phyloP scores from a whole-genome alignment of 1,140 invertebrate genomes.

The Diachasmimorpha longicaudata region DNA sequence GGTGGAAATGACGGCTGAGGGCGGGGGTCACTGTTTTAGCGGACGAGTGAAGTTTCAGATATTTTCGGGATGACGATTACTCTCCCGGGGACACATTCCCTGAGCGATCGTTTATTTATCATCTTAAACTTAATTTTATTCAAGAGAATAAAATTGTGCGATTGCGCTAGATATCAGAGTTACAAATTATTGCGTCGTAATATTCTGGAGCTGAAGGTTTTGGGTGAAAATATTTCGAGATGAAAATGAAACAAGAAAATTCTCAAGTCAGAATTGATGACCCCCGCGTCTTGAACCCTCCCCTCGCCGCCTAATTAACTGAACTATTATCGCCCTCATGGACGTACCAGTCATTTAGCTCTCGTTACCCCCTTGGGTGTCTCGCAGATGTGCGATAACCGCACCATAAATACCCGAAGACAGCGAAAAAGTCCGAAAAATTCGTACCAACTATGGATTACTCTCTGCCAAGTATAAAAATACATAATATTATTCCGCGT shows the following conservation, averaged over 20 bases:
- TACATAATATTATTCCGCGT: not conserved
- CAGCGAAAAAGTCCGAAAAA: not conserved
- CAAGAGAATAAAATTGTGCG: no score
- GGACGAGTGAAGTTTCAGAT: not conserved
- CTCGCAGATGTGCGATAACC: not conserved
- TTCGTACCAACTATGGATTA: not conserved
- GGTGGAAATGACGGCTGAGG: not conserved
- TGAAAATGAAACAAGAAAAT: no score
- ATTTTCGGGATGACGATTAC: no score
- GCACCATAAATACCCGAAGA: not conserved
- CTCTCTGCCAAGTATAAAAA: not conserved
- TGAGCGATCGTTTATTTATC: no score
- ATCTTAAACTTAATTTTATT: no score
- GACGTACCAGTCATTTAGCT: conserved; percentile 17
- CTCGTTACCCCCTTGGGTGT: conserved; percentile 22
- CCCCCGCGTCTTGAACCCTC: no score
- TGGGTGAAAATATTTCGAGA: no score
- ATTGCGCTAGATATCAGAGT: no score
- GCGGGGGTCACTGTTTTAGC: not conserved
- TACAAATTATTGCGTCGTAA: no score
- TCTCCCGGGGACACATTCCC: no score
- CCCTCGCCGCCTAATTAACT: not conserved
- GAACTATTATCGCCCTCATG: not conserved
- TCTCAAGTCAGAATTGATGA: no score
- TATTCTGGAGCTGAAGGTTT: no score